Evolutionary conservation across 2,797 vertebrate species (phyloP).

Genomic region (Myoxocephalus aenaeus): DNA sequence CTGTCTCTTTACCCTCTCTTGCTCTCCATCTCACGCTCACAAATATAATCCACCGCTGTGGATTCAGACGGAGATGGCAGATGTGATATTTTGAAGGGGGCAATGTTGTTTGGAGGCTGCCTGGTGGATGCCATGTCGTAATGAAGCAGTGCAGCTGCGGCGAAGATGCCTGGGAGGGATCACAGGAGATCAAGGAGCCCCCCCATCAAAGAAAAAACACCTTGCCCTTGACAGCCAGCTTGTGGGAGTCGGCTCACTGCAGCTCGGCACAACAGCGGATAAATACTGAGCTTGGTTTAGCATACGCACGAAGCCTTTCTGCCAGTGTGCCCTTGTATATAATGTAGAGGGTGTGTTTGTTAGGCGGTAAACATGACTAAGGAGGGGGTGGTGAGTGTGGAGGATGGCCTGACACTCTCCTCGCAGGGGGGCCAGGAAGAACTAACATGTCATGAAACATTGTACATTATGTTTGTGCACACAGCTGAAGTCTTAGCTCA

Average conservation of each 20-base stretch:
- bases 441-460: background rate
- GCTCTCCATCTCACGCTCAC: constrained; percentile 31
- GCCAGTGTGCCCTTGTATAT: constrained; percentile 44
- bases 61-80: constrained; percentile 58
- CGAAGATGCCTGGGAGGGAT: constrained; percentile 70
- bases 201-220: constrained; percentile 66
- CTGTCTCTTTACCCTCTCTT: constrained; percentile 22
- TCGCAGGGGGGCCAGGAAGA: constrained; percentile 8
- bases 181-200: constrained; percentile 77
- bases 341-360: constrained; percentile 35
- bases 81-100: constrained; percentile 62
- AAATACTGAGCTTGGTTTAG: constrained; percentile 56
- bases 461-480: background rate
- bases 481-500: background rate
- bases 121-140: constrained; percentile 69
- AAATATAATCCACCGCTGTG: constrained; percentile 49
- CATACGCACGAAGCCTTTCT: constrained; percentile 31
- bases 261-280: constrained; percentile 57
- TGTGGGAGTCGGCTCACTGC: constrained; percentile 62
- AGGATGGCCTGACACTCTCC: constrained; percentile 36
- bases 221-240: constrained; percentile 74
- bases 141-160: constrained; percentile 73
- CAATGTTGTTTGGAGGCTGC: constrained; percentile 62
- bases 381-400: constrained; percentile 16
- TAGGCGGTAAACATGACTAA: constrained; percentile 16